These are phyloP conservation scores for Entomobrya proxima DNA, from an alignment of 2,888 invertebrate genomes.

Conservation along the genomic window DNA sequence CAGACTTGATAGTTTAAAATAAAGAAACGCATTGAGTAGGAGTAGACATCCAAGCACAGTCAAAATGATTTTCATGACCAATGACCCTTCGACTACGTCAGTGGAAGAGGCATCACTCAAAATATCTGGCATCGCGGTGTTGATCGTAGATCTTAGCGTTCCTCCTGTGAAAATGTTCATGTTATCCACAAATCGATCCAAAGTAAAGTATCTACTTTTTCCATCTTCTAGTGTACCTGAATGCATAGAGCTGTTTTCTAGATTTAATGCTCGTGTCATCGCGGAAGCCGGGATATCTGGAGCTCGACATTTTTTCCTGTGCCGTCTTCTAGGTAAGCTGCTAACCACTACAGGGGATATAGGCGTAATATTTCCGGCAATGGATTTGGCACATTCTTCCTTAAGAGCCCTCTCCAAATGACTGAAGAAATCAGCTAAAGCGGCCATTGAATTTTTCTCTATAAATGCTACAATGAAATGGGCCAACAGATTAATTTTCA, in stretches of 20 bases:
- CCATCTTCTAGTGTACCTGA: not conserved
- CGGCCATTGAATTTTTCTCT: constrained; percentile 91
- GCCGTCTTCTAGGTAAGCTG: constrained; percentile 57
- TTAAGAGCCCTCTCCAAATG: constrained; percentile 83
- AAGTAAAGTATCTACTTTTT: not conserved
- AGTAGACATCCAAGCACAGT: constrained; percentile 82
- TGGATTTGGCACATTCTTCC: constrained; percentile 80
- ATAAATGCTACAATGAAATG: constrained; percentile 84
- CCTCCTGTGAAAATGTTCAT: not conserved
- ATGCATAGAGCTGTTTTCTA: constrained; percentile 43
- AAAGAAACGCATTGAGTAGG: constrained; percentile 87
- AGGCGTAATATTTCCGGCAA: constrained; percentile 65
- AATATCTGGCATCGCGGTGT: constrained; percentile 8
- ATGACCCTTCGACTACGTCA: constrained; percentile 66
- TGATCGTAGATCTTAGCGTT: not conserved
- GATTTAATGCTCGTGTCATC: constrained; percentile 17
- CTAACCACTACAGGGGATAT: constrained; percentile 68
- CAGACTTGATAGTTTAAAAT: constrained; percentile 84
- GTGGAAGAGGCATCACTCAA: constrained; percentile 40
- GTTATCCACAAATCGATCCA: too few relatives aligned
- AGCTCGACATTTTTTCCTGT: constrained; percentile 67
- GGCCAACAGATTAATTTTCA: constrained; percentile 37
- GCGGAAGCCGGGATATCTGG: constrained; percentile 66
- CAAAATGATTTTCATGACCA: constrained; percentile 78
- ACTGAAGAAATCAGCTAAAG: constrained; percentile 89